Evolutionary conservation across 2,113 vertebrate species (phyloP).

Genomic region (Siniperca knerii): DNA sequence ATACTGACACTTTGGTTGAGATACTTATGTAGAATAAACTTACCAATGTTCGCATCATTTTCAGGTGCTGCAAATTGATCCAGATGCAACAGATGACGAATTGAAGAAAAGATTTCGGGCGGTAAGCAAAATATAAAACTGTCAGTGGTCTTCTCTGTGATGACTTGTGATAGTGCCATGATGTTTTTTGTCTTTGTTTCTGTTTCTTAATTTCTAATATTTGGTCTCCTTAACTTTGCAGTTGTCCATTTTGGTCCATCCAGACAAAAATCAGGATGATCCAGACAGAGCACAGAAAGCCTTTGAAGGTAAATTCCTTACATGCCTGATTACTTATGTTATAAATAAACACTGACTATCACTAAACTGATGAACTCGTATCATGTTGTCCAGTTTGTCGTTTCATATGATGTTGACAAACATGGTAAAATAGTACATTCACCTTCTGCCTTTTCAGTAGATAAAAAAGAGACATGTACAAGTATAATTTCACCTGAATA

Average conservation of each 20-base stretch:
- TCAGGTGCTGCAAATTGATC: slow-evolving; percentile 96
- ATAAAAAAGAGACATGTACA: background rate
- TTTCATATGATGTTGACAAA: background rate
- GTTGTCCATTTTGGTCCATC: slow-evolving; percentile 98
- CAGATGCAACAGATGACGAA: slow-evolving; percentile 96
- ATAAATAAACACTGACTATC: too few relatives aligned
- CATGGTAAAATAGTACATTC: background rate
- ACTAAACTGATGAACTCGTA: background rate
- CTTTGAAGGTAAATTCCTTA: slow-evolving; percentile 90
- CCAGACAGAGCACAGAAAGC: slow-evolving; percentile 94
- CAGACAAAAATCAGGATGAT: slow-evolving; percentile 98
- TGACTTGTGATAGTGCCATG: background rate
- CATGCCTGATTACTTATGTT: background rate
- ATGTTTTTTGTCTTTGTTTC: background rate
- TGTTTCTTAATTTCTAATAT: slow-evolving; percentile 10
- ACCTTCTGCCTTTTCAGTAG: background rate
- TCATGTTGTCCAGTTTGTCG: background rate
- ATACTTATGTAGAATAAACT: background rate
- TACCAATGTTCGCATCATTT: background rate
- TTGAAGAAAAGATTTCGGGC: slow-evolving; percentile 98
- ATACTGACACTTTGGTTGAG: background rate
- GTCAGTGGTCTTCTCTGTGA: background rate
- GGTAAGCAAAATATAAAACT: slow-evolving; percentile 76
- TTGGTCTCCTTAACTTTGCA: slow-evolving; percentile 66
- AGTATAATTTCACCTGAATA: background rate